These are phyloP conservation scores for Cryptotermes secundus DNA, from an alignment of 1,140 invertebrate species.

Conservation along the genomic window DNA sequence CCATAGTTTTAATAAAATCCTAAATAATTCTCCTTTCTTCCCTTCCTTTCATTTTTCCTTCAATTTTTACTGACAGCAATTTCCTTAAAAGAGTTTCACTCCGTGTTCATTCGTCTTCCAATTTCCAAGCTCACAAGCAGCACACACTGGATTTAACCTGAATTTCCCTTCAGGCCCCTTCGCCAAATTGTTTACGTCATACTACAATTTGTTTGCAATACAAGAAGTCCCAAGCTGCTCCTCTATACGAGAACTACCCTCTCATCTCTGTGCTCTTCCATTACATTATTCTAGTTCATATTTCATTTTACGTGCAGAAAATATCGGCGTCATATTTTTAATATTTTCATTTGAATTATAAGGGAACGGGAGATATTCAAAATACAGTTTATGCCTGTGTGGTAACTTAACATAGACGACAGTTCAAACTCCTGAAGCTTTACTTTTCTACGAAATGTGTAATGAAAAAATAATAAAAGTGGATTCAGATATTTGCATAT, in stretches of 20 bases:
- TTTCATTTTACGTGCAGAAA: neutral
- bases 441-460: neutral
- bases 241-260: neutral
- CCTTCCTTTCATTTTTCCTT: neutral
- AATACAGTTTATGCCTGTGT: neutral
- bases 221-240: too few relatives aligned
- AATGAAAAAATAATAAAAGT: neutral
- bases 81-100: neutral
- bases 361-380: neutral
- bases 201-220: neutral
- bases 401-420: neutral
- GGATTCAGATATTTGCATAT: neutral
- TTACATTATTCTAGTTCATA: neutral
- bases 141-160: neutral
- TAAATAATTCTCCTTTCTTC: neutral
- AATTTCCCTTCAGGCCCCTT: neutral
- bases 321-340: neutral
- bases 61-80: conserved; percentile 14
- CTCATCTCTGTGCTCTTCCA: neutral
- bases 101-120: neutral
- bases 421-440: neutral
- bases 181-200: neutral
- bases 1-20: neutral
- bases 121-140: neutral
- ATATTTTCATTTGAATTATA: neutral